phyloP scores from a whole-genome alignment of 2,797 vertebrate genomes.

The Macropodus opercularis region DNA sequence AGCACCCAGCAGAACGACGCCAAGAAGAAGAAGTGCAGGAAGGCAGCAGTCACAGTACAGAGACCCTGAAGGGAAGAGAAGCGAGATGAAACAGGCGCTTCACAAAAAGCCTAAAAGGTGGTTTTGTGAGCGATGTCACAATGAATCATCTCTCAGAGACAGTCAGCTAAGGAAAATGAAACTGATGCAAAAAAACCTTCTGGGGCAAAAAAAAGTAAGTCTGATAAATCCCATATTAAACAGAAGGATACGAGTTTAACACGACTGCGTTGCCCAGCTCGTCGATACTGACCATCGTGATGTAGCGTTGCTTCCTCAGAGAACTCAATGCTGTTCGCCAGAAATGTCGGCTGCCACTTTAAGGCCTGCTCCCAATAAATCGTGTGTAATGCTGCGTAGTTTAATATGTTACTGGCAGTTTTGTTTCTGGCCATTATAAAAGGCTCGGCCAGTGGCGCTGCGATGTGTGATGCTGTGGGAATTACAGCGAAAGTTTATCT shows the following conservation, averaged over 20 bases:
- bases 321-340: conserved; percentile 17
- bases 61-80: conserved; percentile 82
- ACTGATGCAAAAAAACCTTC: conserved; percentile 33
- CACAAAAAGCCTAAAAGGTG: neutral
- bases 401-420: conserved; percentile 8
- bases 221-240: conserved; percentile 27
- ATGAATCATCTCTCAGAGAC: conserved; percentile 24
- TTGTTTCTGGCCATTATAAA: conserved; percentile 11
- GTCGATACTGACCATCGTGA: conserved; percentile 45
- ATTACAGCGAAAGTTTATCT: neutral
- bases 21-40: conserved; percentile 99
- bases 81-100: neutral
- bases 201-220: conserved; percentile 27
- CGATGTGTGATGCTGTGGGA: neutral
- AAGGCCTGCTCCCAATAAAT: conserved; percentile 27
- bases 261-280: conserved; percentile 6
- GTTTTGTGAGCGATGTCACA: conserved; percentile 14
- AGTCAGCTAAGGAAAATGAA: conserved; percentile 37
- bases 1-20: conserved; percentile 99
- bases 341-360: conserved; percentile 30
- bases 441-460: neutral
- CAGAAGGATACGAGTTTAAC: conserved; percentile 10
- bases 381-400: neutral
- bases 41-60: conserved; percentile 96
- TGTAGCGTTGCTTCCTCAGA: conserved; percentile 49